A percentile compares a stretch with the other conserved stretches of the same genome.
phyloP scores from a whole-genome alignment of 2,888 invertebrate genomes.

The Petrolisthes cinctipes region DNA sequence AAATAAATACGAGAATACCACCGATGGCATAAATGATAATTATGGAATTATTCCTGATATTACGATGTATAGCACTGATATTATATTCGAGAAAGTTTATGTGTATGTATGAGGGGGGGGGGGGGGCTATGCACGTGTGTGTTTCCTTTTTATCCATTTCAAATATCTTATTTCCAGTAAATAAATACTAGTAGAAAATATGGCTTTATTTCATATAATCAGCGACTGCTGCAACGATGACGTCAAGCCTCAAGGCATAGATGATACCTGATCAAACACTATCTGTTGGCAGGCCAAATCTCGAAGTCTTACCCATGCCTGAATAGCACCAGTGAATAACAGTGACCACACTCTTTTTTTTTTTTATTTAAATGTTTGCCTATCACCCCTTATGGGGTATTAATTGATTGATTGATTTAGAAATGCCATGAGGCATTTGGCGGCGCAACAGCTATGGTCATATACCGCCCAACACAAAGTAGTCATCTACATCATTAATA shows the following conservation, averaged over 20 bases:
- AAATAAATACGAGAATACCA: slow-evolving; percentile 1
- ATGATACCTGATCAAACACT: too few relatives aligned
- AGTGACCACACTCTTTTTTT: background rate
- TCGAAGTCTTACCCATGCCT: background rate
- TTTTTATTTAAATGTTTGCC: background rate
- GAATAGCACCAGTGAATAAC: background rate
- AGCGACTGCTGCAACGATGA: background rate
- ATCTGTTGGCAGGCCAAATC: background rate
- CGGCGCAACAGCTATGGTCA: too few relatives aligned
- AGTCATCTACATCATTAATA: too few relatives aligned
- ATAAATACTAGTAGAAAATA: background rate
- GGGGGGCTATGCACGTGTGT: background rate
- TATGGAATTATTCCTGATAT: background rate
- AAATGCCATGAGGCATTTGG: too few relatives aligned
- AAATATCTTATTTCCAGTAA: background rate
- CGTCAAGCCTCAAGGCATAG: background rate
- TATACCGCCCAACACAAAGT: too few relatives aligned
- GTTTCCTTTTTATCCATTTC: background rate
- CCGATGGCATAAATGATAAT: too few relatives aligned
- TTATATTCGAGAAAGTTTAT: background rate
- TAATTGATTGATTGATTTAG: too few relatives aligned
- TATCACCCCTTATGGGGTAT: background rate
- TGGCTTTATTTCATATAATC: background rate
- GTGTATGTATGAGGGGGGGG: slow-evolving; percentile 1
- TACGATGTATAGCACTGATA: background rate